Evolutionary conservation across 37 sponge, comb jelly and placozoan species (phyloP), one percentile per base, ranked within the genome.

Genomic region (Lycopodina hypogea): DNA sequence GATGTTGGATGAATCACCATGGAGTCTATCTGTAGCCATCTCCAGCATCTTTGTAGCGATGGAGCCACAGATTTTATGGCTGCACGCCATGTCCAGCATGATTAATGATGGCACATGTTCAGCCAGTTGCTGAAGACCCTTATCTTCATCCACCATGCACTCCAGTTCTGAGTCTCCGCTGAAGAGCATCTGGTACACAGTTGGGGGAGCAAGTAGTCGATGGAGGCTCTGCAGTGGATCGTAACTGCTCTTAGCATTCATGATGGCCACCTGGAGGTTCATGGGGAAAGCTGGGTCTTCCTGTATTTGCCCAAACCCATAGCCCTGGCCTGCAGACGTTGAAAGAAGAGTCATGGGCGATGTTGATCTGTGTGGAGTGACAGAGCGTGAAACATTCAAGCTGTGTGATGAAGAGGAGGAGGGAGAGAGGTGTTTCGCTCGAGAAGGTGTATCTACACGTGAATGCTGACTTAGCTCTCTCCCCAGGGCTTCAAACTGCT

Each of bases 11-110:
- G 41, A 23, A 42, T 70, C 70, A 52, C 32, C 34, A 29, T 76
- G 67, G 51, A 57, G 84, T 19, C 81, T 60, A 37, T 64, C 59
- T 3, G 50, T 22, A 22, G 92, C 88, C 82, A 77, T 61, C 29
- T 84, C 75, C 3, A 92, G 60, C 15, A 92, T 55, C 42, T 67
- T 56, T 62, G 76, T 79, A 0, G 88, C 84, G 23, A 84, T 28
- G 32, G 70, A 66, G 3, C 81, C 85, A 18, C 72, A 58, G 36
- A 87, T 74, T 17, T 56, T 48, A 39, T 65, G 76, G 19, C 83
- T 69, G 53, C 87, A 89, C n/a, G 81, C 67, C 28, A 94, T n/a
- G 76, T 94, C 94, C 28, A 94, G 78, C 75, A 89, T 83, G 28
- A 87, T 68, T 19, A 94, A 64, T 17, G 81, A 62, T 0, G 90